Base-by-base conservation (phyloP, 2,113 vertebrate genomes). In the Ondatra zibethicus region DNA sequence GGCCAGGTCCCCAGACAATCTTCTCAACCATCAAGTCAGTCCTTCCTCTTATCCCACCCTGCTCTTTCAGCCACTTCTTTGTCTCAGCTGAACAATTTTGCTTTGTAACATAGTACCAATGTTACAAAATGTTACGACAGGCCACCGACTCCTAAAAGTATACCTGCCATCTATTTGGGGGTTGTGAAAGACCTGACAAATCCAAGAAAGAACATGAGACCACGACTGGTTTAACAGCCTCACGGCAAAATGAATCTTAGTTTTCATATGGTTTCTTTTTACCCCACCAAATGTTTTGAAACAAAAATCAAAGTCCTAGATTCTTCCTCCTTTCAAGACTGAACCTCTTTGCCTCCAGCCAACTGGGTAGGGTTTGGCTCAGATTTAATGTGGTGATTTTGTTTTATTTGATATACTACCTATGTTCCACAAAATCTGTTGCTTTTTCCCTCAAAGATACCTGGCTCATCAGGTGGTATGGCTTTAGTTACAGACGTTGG, bases 111-210 rank as follows among this genome's bases (percentile, higher is more conserved):
- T 63, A 73, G 92, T 17, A 88, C 80, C 45, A 47, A 47, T 47
- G 45, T 47, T 47, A 47, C 45, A 47, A 47, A 47, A 47, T 47
- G 45, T 47, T 47, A 47, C 45, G 6, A 47, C 45, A 6, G 58
- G 91, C 84, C 66, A 52, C 75, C 85, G 92, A 93, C 66, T 70
- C 94, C 92, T 78, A 52, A 94, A 90, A 73, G 92, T 96, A 81
- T 96, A 97, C 96, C 95, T 96, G 94, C 33, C 95, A 47, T 72
- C 72, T 97, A 47, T 84, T 97, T 97, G 96, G 70, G 73, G 77
- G 58, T 58, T 58, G 91, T 21, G 76, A 78, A 95, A 39, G 16
- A 36, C 45, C 31, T 47, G 76, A 63, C 3, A 0, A 63, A 17
- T 96, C 96, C 80, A 88, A 76, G 33, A 89, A 52, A 80, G n/a